These are phyloP conservation scores for Otus sunia DNA, from an alignment of 2,113 vertebrate genomes.

Conservation along the genomic window DNA sequence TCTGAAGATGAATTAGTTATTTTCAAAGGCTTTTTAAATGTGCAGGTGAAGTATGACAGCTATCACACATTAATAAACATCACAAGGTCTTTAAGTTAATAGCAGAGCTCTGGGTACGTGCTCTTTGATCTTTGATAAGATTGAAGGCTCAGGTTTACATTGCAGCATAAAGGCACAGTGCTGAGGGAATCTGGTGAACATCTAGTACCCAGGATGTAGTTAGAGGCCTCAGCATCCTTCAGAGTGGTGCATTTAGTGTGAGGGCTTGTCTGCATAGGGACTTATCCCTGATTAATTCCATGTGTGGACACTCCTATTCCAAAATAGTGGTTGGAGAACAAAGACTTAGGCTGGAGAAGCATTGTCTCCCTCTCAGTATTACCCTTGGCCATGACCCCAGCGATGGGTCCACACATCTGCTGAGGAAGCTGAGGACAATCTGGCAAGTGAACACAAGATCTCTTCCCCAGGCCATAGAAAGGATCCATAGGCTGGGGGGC, in stretches of 20 bases:
- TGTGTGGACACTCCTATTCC: conserved; percentile 13
- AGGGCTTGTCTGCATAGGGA: not conserved
- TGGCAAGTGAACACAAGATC: not conserved
- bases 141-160: not conserved
- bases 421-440: not conserved
- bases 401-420: not conserved
- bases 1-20: not conserved
- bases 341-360: not conserved
- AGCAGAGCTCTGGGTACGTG: not conserved
- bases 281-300: conserved; percentile 33
- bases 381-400: not conserved
- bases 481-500: not conserved
- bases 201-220: conserved; percentile 14
- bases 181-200: not conserved
- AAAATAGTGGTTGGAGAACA: conserved; percentile 22
- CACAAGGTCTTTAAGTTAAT: not conserved
- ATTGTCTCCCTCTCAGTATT: not conserved
- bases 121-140: not conserved
- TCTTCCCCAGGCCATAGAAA: not conserved
- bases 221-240: not conserved
- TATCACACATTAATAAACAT: not conserved
- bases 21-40: not conserved
- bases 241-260: not conserved
- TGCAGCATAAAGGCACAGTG: not conserved
- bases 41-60: not conserved